Evolutionary conservation across 2,888 invertebrate genomes (phyloP).

Genomic region (Ennomos quercinarius): DNA sequence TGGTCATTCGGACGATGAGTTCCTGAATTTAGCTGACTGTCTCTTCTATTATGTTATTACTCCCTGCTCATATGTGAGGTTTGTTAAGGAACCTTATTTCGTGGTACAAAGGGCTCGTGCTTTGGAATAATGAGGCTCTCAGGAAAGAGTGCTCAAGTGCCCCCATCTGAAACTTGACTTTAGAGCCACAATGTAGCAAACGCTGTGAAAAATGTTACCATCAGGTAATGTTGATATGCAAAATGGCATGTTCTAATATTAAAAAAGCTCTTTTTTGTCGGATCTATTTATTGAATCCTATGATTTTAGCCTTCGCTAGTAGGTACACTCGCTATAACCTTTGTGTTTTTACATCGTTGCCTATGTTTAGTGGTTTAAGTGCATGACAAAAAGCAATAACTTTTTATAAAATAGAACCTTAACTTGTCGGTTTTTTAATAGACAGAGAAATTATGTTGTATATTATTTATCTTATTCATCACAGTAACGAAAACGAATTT

Average conservation of each 20-base stretch:
- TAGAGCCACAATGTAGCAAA: conserved; percentile 58
- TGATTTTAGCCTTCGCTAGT: too few relatives aligned
- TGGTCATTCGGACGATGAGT: too few relatives aligned
- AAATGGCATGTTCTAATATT: conserved; percentile 1
- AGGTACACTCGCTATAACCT: too few relatives aligned
- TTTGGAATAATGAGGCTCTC: conserved; percentile 81
- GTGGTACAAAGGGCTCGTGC: conserved; percentile 80
- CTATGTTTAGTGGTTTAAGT: too few relatives aligned
- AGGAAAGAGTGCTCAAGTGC: conserved; percentile 67
- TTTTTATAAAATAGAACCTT: too few relatives aligned
- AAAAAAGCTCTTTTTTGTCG: neutral
- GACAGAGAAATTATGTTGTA: too few relatives aligned
- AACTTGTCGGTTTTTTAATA: too few relatives aligned
- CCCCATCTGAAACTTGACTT: conserved; percentile 75
- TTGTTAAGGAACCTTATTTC: conserved; percentile 83
- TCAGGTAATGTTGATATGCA: conserved; percentile 26
- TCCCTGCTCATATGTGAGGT: conserved; percentile 61
- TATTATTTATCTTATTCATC: too few relatives aligned
- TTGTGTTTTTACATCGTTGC: too few relatives aligned
- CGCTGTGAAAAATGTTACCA: conserved; percentile 46
- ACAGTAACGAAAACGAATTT: too few relatives aligned
- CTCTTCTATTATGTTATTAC: conserved; percentile 1
- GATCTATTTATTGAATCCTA: too few relatives aligned
- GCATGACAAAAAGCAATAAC: too few relatives aligned
- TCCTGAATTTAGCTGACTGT: neutral